phyloP scores from a whole-genome alignment of 2,888 invertebrate genomes.

The Scaptomyza caliginosa region DNA sequence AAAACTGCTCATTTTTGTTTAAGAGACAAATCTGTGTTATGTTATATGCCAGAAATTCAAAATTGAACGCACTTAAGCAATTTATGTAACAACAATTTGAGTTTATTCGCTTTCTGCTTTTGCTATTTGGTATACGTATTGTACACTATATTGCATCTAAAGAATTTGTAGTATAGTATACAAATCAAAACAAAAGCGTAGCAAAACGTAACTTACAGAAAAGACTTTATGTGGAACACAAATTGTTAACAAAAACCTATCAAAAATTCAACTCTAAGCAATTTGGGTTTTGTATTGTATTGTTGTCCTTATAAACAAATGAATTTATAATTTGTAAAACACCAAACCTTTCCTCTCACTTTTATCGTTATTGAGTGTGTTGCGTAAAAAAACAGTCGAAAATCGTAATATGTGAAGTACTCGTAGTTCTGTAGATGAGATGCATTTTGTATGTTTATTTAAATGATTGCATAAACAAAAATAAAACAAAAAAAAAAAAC shows the following conservation, averaged over 20 bases:
- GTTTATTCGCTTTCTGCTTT: constrained; percentile 32
- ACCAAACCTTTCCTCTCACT: constrained; percentile 17
- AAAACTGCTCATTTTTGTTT: constrained; percentile 54
- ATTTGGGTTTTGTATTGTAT: constrained; percentile 14
- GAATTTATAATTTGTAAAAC: constrained; percentile 45
- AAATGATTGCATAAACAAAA: no score
- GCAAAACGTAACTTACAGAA: background rate
- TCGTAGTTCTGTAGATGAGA: constrained; percentile 34
- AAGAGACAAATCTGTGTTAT: constrained; percentile 49
- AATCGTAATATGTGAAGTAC: constrained; percentile 38
- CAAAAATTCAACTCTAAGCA: constrained; percentile 22
- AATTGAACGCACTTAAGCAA: background rate
- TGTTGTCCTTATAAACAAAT: constrained; percentile 17
- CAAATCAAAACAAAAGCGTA: background rate
- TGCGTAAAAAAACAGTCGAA: constrained; percentile 29
- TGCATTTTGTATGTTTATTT: constrained; percentile 42
- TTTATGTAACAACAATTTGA: constrained; percentile 7
- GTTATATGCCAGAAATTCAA: constrained; percentile 24
- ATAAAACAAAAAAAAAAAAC: constrained; percentile 14
- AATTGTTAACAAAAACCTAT: constrained; percentile 28
- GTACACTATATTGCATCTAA: constrained; percentile 25
- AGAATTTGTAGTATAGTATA: constrained; percentile 23
- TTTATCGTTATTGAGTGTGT: constrained; percentile 40
- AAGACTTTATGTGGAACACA: constrained; percentile 14
- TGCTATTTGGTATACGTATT: constrained; percentile 28